phyloP scores from a whole-genome alignment of 2,888 invertebrate genomes.

The Hydroisotoma schaefferi region DNA sequence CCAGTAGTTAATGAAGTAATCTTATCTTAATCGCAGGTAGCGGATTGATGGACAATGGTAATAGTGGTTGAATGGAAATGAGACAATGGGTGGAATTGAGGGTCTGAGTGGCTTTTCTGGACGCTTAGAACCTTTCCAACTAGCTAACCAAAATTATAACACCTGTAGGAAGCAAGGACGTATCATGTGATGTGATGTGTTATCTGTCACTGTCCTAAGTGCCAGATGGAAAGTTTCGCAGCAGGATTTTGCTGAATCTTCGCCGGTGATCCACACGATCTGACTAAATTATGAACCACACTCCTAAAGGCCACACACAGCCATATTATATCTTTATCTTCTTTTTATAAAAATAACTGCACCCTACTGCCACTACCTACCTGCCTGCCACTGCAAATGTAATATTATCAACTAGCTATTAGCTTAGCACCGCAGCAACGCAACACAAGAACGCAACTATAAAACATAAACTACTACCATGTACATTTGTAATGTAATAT shows the following conservation, averaged over 20 bases:
- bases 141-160: no score
- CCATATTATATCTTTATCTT: constrained; percentile 24
- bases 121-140: no score
- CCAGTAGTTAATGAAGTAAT: no score
- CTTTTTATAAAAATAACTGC: constrained; percentile 16
- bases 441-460: no score
- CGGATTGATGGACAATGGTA: no score
- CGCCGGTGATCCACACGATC: constrained; percentile 49
- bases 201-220: constrained; percentile 45
- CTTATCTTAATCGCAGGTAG: no score
- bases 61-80: constrained; percentile 23
- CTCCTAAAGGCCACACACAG: constrained; percentile 46
- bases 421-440: no score
- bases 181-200: constrained; percentile 42
- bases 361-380: not conserved
- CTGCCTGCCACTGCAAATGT: no score
- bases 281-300: constrained; percentile 47
- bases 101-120: constrained; percentile 37
- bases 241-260: constrained; percentile 47
- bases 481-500: no score
- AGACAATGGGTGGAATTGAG: constrained; percentile 15
- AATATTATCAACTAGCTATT: no score
- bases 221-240: constrained; percentile 47
- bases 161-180: constrained; percentile 31
- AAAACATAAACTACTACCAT: not conserved